These are phyloP conservation scores for Cyphomyrmex costatus DNA, from an alignment of 1,140 invertebrate species.

Conservation along the genomic window DNA sequence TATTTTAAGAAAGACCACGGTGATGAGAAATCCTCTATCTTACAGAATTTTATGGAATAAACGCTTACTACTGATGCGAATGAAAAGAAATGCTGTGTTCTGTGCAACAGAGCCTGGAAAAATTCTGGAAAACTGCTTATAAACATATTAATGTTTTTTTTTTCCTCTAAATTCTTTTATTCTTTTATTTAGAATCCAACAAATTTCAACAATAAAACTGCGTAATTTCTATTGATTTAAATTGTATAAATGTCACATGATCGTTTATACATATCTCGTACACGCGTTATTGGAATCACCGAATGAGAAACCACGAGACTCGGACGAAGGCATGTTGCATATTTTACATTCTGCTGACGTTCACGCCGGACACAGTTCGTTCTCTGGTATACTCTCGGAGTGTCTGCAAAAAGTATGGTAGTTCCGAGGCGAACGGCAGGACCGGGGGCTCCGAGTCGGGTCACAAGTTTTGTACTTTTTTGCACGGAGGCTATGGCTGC, in stretches of 20 bases:
- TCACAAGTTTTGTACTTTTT: conserved; percentile 82
- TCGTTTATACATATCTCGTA: background rate
- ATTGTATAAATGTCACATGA: background rate
- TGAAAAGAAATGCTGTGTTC: background rate
- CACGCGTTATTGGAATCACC: background rate
- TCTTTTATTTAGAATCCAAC: background rate
- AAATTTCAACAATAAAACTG: background rate
- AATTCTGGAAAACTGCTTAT: background rate
- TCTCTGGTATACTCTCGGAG: conserved; percentile 76
- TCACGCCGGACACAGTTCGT: conserved; percentile 81
- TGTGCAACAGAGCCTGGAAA: background rate
- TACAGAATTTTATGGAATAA: background rate
- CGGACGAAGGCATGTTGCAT: conserved; percentile 78
- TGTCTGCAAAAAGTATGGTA: conserved; percentile 83
- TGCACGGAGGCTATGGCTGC: conserved; percentile 64
- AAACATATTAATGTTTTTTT: background rate
- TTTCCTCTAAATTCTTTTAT: background rate
- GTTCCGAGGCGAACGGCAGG: conserved; percentile 79
- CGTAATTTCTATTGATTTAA: conserved; percentile 23
- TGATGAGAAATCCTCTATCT: conserved; percentile 5
- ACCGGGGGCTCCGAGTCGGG: conserved; percentile 75
- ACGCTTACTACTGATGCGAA: background rate
- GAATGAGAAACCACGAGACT: background rate
- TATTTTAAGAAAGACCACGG: conserved; percentile 33
- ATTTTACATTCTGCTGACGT: conserved; percentile 85